These are phyloP conservation scores for Podarcis raffonei DNA, from an alignment of 2,113 vertebrate genomes.

Conservation along the genomic window DNA sequence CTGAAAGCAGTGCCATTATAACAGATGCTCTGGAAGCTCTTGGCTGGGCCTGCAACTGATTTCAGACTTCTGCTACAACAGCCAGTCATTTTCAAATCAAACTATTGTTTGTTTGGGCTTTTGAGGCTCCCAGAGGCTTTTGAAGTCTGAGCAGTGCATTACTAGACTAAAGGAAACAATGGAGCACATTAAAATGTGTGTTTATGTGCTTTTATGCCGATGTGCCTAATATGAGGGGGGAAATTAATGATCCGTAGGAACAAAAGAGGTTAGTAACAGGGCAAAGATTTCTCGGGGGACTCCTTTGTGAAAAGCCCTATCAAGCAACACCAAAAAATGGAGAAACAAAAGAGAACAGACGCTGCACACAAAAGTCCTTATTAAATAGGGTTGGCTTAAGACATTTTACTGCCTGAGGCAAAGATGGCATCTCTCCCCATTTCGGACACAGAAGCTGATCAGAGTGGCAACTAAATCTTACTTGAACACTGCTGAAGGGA, in stretches of 20 bases:
- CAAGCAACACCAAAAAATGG: background rate
- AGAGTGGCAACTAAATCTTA: too few species aligned
- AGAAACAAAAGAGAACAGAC: background rate
- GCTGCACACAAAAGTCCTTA: background rate
- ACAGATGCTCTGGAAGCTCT: background rate
- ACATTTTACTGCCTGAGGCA: too few species aligned
- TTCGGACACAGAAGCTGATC: too few species aligned
- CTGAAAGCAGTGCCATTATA: fast-evolving
- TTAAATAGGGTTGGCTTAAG: too few species aligned
- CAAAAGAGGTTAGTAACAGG: conserved; percentile 9
- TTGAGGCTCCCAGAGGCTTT: background rate
- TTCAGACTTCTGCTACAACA: conserved; percentile 1
- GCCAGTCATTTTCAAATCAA: background rate
- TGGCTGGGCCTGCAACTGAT: background rate
- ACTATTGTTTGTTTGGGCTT: conserved; percentile 13
- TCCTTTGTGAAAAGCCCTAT: background rate
- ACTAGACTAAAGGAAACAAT: background rate
- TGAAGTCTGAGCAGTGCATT: background rate
- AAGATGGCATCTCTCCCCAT: too few species aligned
- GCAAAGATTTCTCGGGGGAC: background rate
- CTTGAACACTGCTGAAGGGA: too few species aligned
- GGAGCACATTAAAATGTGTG: background rate
- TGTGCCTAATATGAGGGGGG: too few species aligned
- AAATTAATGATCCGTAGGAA: conserved; percentile 1
- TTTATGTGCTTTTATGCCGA: background rate